A percentile compares a stretch with the other conserved stretches of the same genome.
Evolutionary conservation across 2,113 vertebrate species (phyloP).

Genomic region (Grammomys surdaster): DNA sequence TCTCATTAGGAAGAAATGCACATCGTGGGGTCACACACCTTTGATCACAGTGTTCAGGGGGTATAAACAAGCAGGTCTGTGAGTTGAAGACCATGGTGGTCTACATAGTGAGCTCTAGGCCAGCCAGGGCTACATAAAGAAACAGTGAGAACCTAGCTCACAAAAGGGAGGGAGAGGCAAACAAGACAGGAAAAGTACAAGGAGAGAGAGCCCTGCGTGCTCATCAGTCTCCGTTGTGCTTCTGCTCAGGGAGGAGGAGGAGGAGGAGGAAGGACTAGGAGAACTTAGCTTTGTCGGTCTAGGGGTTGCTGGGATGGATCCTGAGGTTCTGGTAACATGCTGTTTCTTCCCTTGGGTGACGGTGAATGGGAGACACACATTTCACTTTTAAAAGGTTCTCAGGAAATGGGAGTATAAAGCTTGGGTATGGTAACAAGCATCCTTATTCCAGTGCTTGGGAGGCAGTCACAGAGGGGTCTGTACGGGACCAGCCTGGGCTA

Average conservation of each 20-base stretch:
- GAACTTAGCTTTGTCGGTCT: neutral
- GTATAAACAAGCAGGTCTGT: neutral
- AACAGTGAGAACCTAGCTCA: neutral
- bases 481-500: neutral
- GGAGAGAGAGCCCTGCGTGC: neutral
- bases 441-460: neutral
- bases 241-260: neutral
- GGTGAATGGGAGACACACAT: neutral
- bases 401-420: neutral
- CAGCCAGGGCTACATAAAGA: neutral
- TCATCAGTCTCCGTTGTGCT: neutral
- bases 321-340: neutral
- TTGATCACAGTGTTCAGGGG: neutral
- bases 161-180: neutral
- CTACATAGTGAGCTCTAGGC: neutral
- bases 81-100: neutral
- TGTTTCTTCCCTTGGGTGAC: neutral
- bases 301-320: neutral
- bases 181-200: neutral
- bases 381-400: neutral
- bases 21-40: neutral
- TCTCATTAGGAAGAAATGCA: constrained; percentile 35
- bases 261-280: neutral
- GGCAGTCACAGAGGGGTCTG: neutral
- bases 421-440: neutral